Evolutionary conservation across 2,888 invertebrate genomes (phyloP).

Genomic region (Odontothrips loti): DNA sequence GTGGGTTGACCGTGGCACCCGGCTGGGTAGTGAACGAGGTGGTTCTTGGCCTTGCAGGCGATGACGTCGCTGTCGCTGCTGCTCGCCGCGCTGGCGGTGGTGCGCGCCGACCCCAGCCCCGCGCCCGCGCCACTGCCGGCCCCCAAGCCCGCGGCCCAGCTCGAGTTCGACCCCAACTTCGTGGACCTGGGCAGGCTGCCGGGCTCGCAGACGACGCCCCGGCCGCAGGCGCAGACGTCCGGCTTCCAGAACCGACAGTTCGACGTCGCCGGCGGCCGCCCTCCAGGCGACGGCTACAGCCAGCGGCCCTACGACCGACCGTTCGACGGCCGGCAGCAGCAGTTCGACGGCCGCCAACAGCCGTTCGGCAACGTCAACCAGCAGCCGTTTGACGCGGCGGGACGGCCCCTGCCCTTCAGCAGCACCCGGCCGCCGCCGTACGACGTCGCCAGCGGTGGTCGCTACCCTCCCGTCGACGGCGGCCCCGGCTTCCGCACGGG

Average conservation of each 20-base stretch:
- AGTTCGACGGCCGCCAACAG: constrained; percentile 1
- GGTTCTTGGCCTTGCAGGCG: neutral
- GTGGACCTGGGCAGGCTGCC: constrained; percentile 7
- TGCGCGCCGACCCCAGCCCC: constrained; percentile 14
- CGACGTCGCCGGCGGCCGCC: neutral
- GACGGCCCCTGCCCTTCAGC: neutral
- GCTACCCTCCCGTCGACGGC: neutral
- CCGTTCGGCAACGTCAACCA: neutral
- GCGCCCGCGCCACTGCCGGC: neutral
- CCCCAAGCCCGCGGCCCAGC: constrained; percentile 13
- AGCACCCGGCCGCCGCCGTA: neutral
- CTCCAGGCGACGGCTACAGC: neutral
- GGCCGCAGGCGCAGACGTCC: neutral
- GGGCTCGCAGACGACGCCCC: neutral
- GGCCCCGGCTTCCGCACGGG: neutral
- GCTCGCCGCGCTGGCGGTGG: constrained; percentile 4
- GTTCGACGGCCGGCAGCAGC: constrained; percentile 1
- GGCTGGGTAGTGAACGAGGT: too few relatives aligned
- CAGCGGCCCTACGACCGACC: neutral
- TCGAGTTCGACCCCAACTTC: constrained; percentile 24
- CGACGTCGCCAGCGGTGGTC: neutral
- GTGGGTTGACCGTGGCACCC: too few relatives aligned
- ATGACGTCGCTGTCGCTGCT: constrained; percentile 11
- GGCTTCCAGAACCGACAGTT: constrained; percentile 15
- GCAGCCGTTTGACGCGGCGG: neutral